These are phyloP conservation scores for Chrysomela aeneicollis DNA, from an alignment of 2,888 invertebrate species.

Conservation along the genomic window DNA sequence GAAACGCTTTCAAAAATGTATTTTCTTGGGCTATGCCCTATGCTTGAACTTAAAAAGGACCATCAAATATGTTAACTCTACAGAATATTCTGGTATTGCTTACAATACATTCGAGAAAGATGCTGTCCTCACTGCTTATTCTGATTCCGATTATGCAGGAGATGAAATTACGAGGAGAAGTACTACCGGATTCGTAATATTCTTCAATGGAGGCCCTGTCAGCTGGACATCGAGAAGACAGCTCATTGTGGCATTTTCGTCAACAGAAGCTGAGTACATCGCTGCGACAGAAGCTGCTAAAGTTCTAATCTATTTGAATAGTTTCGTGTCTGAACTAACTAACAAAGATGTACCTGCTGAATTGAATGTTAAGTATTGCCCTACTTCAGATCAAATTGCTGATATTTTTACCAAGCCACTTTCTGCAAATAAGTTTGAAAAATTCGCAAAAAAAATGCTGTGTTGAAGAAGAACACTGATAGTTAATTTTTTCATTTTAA, in stretches of 20 bases:
- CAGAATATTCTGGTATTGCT: constrained; percentile 3
- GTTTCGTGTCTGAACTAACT: constrained; percentile 13
- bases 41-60: constrained; percentile 11
- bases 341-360: constrained; percentile 1
- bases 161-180: background rate
- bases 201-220: constrained; percentile 6
- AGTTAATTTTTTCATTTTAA: background rate
- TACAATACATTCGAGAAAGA: constrained; percentile 11
- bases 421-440: constrained; percentile 16
- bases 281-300: constrained; percentile 20
- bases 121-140: constrained; percentile 1
- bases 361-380: constrained; percentile 31
- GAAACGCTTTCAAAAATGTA: too few species aligned
- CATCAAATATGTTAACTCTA: constrained; percentile 6
- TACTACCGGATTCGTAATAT: background rate
- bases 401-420: constrained; percentile 37
- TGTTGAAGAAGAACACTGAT: too few species aligned
- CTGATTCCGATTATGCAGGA: constrained; percentile 14
- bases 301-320: constrained; percentile 21
- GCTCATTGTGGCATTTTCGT: too few species aligned
- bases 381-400: constrained; percentile 29
- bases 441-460: constrained; percentile 17
- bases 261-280: constrained; percentile 8
- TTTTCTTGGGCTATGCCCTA: too few species aligned
- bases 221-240: background rate